Percentiles rank a stretch among this genome's conserved stretches.
Evolutionary conservation across 2,113 vertebrate genomes (phyloP).

Genomic region (Colius striatus): DNA sequence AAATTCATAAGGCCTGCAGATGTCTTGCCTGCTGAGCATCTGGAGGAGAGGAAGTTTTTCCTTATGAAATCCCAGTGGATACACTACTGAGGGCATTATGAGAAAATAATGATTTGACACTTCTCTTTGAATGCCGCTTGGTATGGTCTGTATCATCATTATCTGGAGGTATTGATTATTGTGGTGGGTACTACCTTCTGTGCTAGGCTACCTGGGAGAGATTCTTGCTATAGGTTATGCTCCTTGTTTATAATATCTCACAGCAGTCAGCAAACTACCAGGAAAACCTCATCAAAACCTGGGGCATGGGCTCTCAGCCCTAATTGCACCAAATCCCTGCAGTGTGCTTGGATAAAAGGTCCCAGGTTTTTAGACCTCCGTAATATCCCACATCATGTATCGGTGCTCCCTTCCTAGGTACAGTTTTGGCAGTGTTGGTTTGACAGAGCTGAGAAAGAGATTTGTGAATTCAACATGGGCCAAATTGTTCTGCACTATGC

Average conservation of each 20-base stretch:
- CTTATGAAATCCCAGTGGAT: not conserved
- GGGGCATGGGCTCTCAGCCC: not conserved
- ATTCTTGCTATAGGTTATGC: not conserved
- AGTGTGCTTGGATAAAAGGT: not conserved
- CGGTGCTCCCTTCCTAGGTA: not conserved
- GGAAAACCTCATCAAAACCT: not conserved
- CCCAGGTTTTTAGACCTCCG: not conserved
- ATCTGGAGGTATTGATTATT: not conserved
- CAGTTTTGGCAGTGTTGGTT: accelerated
- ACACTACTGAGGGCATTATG: accelerated
- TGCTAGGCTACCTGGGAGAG: not conserved
- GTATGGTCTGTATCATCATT: not conserved
- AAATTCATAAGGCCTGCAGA: constrained; percentile 52
- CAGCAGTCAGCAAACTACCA: not conserved
- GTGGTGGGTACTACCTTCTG: not conserved
- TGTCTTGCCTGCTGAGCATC: constrained; percentile 37
- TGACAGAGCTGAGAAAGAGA: not conserved
- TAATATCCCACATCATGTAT: not conserved
- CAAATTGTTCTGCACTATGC: not conserved
- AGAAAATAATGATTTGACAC: not conserved
- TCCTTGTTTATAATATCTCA: not conserved
- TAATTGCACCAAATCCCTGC: not conserved
- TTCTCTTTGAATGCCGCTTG: not conserved
- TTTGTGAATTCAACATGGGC: accelerated
- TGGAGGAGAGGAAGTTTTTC: constrained; percentile 25